phyloP scores from a whole-genome alignment of 2,797 vertebrate species.

The Onychomys torridus region DNA sequence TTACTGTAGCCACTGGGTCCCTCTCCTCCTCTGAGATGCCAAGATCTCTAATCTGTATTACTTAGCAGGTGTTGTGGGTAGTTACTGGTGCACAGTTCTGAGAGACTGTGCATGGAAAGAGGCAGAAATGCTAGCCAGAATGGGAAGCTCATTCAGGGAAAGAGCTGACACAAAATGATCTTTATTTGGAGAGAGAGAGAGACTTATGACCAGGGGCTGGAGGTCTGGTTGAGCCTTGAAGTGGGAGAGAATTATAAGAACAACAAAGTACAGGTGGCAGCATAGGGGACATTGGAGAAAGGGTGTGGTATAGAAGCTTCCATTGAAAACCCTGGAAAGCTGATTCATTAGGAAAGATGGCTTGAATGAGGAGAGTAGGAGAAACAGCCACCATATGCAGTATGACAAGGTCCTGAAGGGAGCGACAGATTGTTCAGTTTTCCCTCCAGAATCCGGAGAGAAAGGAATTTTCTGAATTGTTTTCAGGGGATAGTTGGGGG shows the following conservation, averaged over 20 bases:
- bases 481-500: background rate
- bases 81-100: background rate
- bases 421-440: background rate
- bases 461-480: background rate
- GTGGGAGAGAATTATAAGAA: background rate
- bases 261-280: background rate
- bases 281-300: background rate
- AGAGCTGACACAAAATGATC: background rate
- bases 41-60: background rate
- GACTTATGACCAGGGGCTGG: background rate
- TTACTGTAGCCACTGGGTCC: background rate
- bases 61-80: background rate
- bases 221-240: background rate
- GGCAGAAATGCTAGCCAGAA: background rate
- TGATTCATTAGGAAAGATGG: background rate
- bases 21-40: background rate
- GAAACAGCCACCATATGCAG: background rate
- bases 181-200: background rate
- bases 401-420: background rate
- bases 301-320: background rate
- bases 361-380: background rate
- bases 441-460: background rate
- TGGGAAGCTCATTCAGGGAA: background rate
- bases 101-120: background rate
- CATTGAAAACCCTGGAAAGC: background rate